These are phyloP conservation scores for Scaptomyza flava DNA, from an alignment of 2,888 invertebrate genomes.

Conservation along the genomic window DNA sequence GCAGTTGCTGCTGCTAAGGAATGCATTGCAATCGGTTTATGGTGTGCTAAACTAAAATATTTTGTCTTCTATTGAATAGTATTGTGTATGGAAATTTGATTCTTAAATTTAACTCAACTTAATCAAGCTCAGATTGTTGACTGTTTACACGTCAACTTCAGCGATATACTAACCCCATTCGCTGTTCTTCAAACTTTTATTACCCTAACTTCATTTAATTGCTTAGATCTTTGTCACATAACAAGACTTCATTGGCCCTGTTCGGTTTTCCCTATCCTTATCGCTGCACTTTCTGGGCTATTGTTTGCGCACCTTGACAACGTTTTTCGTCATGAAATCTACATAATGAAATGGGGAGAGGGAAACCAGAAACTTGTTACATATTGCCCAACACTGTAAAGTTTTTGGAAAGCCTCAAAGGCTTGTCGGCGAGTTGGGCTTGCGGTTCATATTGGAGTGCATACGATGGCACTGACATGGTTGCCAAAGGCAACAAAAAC, in stretches of 20 bases:
- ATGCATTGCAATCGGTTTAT: conserved; percentile 33
- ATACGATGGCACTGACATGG: conserved; percentile 36
- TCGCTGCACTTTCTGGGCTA: conserved; percentile 10
- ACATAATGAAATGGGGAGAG: conserved; percentile 28
- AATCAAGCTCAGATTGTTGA: no score
- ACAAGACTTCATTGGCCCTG: no score
- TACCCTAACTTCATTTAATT: background rate
- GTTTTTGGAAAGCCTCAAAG: conserved; percentile 40
- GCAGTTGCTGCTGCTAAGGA: conserved; percentile 44
- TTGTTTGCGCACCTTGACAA: conserved; percentile 39
- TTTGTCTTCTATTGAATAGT: conserved; percentile 48
- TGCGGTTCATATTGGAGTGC: conserved; percentile 38
- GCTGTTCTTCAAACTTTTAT: background rate
- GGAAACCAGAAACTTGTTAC: conserved; percentile 17
- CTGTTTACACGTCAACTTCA: no score
- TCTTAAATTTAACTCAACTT: no score
- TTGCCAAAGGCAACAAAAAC: conserved; percentile 44
- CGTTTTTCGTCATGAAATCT: conserved; percentile 39
- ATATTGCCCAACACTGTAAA: conserved; percentile 29
- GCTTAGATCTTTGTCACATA: background rate
- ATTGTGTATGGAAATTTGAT: conserved; percentile 37
- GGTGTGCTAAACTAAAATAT: conserved; percentile 17
- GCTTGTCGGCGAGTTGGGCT: conserved; percentile 21
- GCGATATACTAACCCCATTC: background rate
- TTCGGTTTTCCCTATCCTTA: background rate